Conservation (phyloP, 2,113 vertebrate species). For the Terrapene triunguis region DNA sequence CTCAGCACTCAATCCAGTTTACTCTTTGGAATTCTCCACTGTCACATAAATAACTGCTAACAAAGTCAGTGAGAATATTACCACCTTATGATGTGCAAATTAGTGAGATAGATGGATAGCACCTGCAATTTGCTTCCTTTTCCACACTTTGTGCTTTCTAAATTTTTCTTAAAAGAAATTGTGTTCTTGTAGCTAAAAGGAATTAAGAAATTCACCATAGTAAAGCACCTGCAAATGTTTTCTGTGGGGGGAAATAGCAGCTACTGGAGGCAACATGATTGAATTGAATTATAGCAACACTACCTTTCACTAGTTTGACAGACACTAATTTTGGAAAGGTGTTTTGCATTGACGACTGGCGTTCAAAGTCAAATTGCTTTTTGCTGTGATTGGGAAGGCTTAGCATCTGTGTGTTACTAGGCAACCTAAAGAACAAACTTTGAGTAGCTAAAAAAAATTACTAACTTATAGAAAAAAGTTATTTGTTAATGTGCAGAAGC, state of each 20-base stretch:
- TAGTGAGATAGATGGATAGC: accelerated
- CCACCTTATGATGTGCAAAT: neutral
- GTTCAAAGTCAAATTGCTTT: constrained; percentile 40
- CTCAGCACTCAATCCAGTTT: neutral
- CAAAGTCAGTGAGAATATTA: neutral
- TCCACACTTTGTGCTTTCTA: neutral
- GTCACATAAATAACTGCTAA: neutral
- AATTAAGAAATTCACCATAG: constrained; percentile 4
- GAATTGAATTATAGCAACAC: constrained; percentile 56
- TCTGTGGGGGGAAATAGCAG: constrained; percentile 45
- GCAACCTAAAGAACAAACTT: constrained; percentile 60
- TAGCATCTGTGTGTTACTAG: constrained; percentile 56
- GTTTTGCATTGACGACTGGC: constrained; percentile 65
- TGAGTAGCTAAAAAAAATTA: constrained; percentile 41
- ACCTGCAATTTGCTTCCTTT: constrained; percentile 1
- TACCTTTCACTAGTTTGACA: constrained; percentile 65
- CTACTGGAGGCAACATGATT: constrained; percentile 57
- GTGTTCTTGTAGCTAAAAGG: neutral
- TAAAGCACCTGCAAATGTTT: constrained; percentile 37
- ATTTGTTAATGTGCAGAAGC: constrained; percentile 32
- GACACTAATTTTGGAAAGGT: constrained; percentile 71
- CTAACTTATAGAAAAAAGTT: neutral
- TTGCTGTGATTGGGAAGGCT: constrained; percentile 10
- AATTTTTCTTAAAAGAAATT: neutral
- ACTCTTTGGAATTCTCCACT: neutral